Conservation (phyloP, 2,113 vertebrate species). For the Camelus bactrianus region DNA sequence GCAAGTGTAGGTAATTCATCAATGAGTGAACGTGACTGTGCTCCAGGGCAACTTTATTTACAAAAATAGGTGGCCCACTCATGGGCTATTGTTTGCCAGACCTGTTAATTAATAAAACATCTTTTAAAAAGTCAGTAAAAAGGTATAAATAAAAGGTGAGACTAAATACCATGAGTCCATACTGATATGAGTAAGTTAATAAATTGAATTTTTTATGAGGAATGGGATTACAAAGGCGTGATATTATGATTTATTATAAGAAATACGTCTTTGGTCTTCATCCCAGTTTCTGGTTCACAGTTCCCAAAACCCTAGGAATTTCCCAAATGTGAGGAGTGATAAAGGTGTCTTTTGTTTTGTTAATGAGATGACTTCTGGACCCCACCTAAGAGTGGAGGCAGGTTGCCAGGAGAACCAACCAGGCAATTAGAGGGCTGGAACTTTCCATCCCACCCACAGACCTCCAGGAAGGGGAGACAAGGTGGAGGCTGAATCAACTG, state of each 20-base stretch:
- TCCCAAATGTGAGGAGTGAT: neutral
- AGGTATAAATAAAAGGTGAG: neutral
- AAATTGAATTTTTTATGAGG: neutral
- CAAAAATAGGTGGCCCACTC: neutral
- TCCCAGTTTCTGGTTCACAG: neutral
- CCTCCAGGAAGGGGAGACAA: neutral
- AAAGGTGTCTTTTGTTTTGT: neutral
- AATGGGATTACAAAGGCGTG: neutral
- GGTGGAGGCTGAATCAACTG: neutral
- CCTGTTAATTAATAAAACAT: neutral
- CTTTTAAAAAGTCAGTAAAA: slow-evolving; percentile 47
- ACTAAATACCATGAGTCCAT: neutral
- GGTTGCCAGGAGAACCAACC: neutral
- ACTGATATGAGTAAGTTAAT: neutral
- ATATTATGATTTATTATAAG: neutral
- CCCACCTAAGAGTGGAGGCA: neutral
- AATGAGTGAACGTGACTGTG: neutral
- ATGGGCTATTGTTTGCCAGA: neutral
- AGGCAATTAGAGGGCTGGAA: neutral
- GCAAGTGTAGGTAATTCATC: neutral
- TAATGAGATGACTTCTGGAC: neutral
- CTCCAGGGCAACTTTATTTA: neutral
- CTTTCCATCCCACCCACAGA: neutral
- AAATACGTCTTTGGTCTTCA: neutral
- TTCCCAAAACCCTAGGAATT: neutral